Evolutionary conservation across 2,113 vertebrate genomes (phyloP).

Genomic region (Alaudala cheleensis): DNA sequence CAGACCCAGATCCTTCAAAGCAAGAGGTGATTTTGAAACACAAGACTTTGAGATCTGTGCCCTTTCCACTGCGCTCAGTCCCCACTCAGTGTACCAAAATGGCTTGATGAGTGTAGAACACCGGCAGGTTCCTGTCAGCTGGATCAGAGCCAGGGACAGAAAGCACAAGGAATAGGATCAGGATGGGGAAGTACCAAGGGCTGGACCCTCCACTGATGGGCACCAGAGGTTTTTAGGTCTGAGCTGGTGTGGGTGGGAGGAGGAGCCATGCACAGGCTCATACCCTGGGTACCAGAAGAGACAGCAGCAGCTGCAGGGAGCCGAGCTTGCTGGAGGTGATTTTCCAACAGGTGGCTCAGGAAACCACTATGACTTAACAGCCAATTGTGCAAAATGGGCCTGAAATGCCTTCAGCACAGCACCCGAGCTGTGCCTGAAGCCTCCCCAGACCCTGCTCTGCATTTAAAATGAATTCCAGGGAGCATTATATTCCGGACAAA

Average conservation of each 20-base stretch:
- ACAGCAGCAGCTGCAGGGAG: not conserved
- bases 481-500: constrained; percentile 32
- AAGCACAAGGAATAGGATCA: not conserved
- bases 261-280: not conserved
- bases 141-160: not conserved
- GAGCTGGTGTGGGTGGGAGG: rapidly evolving
- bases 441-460: constrained; percentile 30
- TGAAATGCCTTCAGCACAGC: not conserved
- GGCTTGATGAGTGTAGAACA: rapidly evolving
- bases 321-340: not conserved
- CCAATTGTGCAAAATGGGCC: not conserved
- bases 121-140: not conserved
- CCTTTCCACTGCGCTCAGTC: not conserved
- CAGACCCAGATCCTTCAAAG: not conserved
- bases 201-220: not conserved
- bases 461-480: constrained; percentile 53
- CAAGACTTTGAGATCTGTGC: not conserved
- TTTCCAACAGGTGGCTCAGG: not conserved
- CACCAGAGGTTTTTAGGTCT: not conserved
- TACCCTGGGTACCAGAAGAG: not conserved
- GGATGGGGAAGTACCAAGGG: not conserved
- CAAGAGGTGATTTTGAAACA: not conserved
- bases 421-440: not conserved
- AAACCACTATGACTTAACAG: not conserved
- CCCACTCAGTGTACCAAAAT: not conserved